Percentiles rank a stretch among this genome's conserved stretches.
phyloP scores from a whole-genome alignment of 2,113 vertebrate species.

The Cryptomyrus ogoouensis region DNA sequence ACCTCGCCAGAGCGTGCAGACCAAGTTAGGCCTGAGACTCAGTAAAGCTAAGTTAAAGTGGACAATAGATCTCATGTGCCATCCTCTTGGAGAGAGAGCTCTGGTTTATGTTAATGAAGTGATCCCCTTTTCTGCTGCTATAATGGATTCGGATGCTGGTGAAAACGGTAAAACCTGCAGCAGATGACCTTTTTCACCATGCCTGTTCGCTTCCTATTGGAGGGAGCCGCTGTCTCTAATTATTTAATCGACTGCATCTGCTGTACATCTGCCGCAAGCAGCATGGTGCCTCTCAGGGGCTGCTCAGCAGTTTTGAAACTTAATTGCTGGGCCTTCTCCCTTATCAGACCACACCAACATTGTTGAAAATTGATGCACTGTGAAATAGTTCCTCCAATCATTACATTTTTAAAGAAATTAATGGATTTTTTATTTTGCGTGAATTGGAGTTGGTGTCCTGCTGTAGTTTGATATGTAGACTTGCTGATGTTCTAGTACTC shows the following conservation, averaged over 20 bases:
- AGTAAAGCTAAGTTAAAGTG: background rate
- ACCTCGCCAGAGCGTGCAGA: background rate
- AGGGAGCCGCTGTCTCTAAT: background rate
- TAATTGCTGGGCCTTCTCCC: background rate
- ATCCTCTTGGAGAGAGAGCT: background rate
- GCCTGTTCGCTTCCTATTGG: background rate
- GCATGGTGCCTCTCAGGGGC: background rate
- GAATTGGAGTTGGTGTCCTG: background rate
- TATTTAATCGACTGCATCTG: slow-evolving; percentile 15
- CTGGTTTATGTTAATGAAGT: background rate
- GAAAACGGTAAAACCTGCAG: background rate
- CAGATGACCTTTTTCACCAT: background rate
- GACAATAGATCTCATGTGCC: background rate
- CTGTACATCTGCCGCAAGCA: background rate
- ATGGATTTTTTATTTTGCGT: background rate
- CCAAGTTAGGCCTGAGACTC: background rate
- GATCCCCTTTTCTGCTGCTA: background rate
- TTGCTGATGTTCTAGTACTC: background rate
- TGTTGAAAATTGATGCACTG: background rate
- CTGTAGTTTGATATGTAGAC: background rate
- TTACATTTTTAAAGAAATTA: background rate
- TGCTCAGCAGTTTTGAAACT: background rate
- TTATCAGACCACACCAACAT: background rate
- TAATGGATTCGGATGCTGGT: background rate
- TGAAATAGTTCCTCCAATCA: background rate